These are phyloP conservation scores for Monoplex corrugatus DNA, from an alignment of 2,888 invertebrate species.

Conservation along the genomic window DNA sequence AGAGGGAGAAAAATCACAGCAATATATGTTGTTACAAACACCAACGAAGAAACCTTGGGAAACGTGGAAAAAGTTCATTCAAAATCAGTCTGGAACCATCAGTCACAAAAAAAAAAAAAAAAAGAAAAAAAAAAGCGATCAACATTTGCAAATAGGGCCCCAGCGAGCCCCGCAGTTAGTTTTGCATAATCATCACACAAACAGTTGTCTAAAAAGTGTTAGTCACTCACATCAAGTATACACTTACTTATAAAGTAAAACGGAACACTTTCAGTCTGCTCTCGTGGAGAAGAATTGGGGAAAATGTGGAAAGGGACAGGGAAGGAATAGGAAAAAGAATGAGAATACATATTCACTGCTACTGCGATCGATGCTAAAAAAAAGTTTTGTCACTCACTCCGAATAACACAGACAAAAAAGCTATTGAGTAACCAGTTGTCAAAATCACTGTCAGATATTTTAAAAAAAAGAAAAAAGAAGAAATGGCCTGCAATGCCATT, in stretches of 20 bases:
- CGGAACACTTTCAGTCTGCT: not conserved
- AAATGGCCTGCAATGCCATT: no score
- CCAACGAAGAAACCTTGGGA: not conserved
- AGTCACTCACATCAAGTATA: constrained; percentile 16
- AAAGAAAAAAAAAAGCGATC: not conserved
- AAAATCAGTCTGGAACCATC: not conserved
- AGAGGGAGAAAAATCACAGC: constrained; percentile 19
- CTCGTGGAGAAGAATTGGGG: not conserved
- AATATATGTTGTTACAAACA: constrained; percentile 1
- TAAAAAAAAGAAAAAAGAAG: no score
- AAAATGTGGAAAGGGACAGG: not conserved
- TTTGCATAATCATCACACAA: constrained; percentile 33
- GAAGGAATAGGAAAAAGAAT: not conserved
- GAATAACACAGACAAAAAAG: not conserved
- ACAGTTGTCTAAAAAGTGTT: constrained; percentile 20
- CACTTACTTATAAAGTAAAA: not conserved
- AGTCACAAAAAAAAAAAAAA: not conserved
- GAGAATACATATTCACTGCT: not conserved
- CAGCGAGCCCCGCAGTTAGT: not conserved
- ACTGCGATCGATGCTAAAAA: constrained; percentile 14
- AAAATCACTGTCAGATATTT: constrained; percentile 1
- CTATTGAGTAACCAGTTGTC: not conserved
- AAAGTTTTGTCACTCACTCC: not conserved
- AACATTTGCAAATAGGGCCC: constrained; percentile 4
- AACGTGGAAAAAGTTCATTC: not conserved